Evolutionary conservation across 2,888 invertebrate genomes (phyloP).

Genomic region (Pollenia amentaria): DNA sequence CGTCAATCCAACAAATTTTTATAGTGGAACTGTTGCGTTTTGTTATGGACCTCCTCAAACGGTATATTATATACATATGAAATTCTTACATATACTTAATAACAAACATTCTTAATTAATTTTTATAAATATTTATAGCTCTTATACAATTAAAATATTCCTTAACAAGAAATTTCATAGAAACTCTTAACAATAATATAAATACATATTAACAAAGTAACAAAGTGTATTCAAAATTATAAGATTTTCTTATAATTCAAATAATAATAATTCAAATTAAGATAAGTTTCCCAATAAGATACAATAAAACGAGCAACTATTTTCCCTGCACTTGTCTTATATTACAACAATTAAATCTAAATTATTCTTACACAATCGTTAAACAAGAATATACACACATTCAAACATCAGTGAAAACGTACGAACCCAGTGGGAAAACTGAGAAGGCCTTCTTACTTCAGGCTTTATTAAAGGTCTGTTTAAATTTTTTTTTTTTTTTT

Average conservation of each 20-base stretch:
- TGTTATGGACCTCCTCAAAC: no score
- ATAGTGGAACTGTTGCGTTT: no score
- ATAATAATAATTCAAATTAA: slow-evolving; percentile 17
- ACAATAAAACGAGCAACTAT: neutral
- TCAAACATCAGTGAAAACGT: no score
- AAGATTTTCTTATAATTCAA: neutral
- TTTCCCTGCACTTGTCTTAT: neutral
- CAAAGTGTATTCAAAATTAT: slow-evolving; percentile 8
- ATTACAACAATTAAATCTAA: slow-evolving; percentile 38
- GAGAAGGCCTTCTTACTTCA: no score
- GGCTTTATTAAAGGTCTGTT: no score
- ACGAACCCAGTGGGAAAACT: no score
- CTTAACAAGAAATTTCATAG: neutral
- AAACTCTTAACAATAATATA: neutral
- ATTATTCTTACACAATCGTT: slow-evolving; percentile 37
- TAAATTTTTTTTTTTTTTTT: no score
- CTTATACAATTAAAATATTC: neutral
- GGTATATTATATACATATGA: no score
- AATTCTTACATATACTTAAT: no score
- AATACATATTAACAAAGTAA: neutral
- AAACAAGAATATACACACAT: neutral
- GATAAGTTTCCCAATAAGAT: neutral
- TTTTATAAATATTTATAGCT: neutral
- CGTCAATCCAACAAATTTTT: no score
- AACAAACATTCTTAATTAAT: no score